Evolutionary conservation across 2,888 invertebrate species (phyloP), one percentile per base, ranked within the genome.

Genomic region (Morinoia aosen): DNA sequence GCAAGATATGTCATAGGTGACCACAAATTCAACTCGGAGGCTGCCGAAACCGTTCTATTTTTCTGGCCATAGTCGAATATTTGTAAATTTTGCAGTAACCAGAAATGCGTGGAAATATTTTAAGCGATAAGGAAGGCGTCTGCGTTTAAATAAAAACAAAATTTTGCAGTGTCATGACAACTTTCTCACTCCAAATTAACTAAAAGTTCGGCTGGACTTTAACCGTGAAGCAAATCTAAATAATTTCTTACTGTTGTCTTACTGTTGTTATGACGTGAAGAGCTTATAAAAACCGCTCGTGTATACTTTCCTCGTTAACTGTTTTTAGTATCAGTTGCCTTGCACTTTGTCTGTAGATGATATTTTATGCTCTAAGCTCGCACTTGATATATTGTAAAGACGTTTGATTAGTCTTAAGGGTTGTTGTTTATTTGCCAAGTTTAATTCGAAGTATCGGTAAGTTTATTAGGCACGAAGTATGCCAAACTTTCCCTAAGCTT

Each of bases 271-370:
- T 76, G 25, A 76, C 25, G 76, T 76, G 25, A 10, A 76, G 76
- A 33, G 76, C 76, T 76, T 76, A 76, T 90, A 90, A 40, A 90
- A 48, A 90, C 39, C 40, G 48, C 76, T 90, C 90, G 90, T 39
- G 40, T 48, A 90, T 90, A 40, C 48, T 90, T 90, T 40, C 48
- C 90, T 90, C 40, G 90, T 40, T 90, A 19, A 40, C 33, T 90
- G 90, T 90, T 90, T 90, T 40, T 40, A 90, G 90, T 90, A 39
- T 90, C 33, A 33, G 33, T 90, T 90, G 90, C 48, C 90, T 90
- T 90, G 90, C 90, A 90, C 90, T 40, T 90, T 90, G 48, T 90
- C 76, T 76, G 25, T 76, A 76, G 76, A 76, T 33, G 76, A 76
- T 76, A 19, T 76, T 76, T 76, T 25, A 76, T 33, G 76, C 76